Conservation (phyloP, 2,888 invertebrate genomes). For the Dasypogon diadema region DNA sequence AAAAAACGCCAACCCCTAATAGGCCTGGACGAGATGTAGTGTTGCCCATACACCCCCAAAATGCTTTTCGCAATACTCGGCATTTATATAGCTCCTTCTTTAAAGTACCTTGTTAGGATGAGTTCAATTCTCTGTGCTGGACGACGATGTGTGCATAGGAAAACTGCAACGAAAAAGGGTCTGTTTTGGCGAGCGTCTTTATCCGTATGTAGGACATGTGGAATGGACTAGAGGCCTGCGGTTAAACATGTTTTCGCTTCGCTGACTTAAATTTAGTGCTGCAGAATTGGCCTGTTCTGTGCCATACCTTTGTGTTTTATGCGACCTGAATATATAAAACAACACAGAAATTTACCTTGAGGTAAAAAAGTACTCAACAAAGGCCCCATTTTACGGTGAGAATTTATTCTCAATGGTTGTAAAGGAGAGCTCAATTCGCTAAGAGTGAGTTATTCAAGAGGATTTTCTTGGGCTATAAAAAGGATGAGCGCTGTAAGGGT, state of each 20-base stretch:
- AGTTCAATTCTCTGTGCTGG: conserved; percentile 28
- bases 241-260: conserved; percentile 39
- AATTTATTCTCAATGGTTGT: too few relatives aligned
- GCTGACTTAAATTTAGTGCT: conserved; percentile 40
- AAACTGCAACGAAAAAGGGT: not conserved
- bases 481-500: too few relatives aligned
- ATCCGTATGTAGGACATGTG: conserved; percentile 32
- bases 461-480: too few relatives aligned
- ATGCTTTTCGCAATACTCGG: conserved; percentile 13
- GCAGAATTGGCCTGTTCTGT: conserved; percentile 26
- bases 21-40: conserved; percentile 24
- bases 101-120: conserved; percentile 15
- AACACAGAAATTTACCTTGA: conserved; percentile 12
- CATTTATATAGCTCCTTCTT: not conserved
- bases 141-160: not conserved
- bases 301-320: conserved; percentile 18
- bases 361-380: not conserved
- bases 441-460: too few relatives aligned
- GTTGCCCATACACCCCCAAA: not conserved
- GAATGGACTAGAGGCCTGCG: not conserved
- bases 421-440: too few relatives aligned
- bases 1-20: not conserved
- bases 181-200: not conserved
- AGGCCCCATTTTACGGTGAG: too few relatives aligned
- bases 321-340: conserved; percentile 33